These are phyloP conservation scores for Elgaria multicarinata DNA, from an alignment of 2,113 vertebrate species.

Conservation along the genomic window DNA sequence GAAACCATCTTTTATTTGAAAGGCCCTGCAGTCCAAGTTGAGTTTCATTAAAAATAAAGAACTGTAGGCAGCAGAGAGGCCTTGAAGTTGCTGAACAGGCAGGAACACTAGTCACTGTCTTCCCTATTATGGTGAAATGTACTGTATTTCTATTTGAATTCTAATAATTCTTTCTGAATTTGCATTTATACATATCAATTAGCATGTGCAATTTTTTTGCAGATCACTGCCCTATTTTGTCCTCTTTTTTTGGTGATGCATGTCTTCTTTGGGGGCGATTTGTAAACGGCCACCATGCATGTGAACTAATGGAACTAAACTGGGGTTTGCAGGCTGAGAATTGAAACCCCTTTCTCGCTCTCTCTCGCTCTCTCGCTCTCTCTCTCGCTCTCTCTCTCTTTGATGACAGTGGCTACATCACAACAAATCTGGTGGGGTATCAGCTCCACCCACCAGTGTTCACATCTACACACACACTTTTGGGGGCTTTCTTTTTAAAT, in stretches of 20 bases:
- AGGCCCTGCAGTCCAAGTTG: background rate
- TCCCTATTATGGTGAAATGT: too few species aligned
- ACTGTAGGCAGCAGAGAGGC: background rate
- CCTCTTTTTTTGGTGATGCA: background rate
- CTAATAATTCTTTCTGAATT: background rate
- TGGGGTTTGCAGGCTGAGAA: background rate
- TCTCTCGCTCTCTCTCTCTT: background rate
- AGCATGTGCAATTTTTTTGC: background rate
- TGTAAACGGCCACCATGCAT: too few species aligned
- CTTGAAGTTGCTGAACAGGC: background rate
- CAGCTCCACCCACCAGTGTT: background rate
- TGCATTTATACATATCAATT: background rate
- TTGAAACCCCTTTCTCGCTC: background rate
- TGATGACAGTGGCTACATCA: background rate
- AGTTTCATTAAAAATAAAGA: too few species aligned
- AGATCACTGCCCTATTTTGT: background rate
- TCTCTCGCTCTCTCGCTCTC: too few species aligned
- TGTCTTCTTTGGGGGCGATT: background rate
- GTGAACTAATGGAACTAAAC: background rate
- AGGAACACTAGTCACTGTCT: background rate
- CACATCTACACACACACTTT: background rate
- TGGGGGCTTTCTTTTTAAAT: background rate
- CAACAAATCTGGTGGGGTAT: background rate
- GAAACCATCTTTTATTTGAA: background rate
- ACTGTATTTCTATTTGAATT: background rate